Percentiles rank a stretch among this genome's conserved stretches.
Evolutionary conservation across 2,888 invertebrate genomes (phyloP).

Genomic region (Polydrusus cervinus): DNA sequence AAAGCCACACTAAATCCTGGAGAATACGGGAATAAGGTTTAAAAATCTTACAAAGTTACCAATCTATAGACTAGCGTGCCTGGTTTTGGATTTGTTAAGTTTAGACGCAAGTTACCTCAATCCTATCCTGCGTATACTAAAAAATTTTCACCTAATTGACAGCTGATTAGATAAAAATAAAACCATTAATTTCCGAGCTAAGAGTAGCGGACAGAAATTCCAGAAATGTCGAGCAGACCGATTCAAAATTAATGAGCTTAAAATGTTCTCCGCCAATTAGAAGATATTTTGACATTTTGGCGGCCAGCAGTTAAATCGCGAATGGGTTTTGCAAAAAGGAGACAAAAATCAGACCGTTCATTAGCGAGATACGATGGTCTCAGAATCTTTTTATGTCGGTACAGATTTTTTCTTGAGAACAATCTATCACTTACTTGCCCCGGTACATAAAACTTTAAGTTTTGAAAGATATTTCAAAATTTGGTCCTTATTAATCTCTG

Average conservation of each 20-base stretch:
- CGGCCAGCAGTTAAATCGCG: conserved; percentile 20
- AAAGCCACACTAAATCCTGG: too few species aligned
- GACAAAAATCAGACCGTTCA: conserved; percentile 3
- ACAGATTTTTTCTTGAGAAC: neutral
- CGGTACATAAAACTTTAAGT: too few species aligned
- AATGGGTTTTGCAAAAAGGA: conserved; percentile 15
- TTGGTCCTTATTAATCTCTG: too few species aligned
- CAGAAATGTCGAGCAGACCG: conserved; percentile 36
- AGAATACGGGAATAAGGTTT: too few species aligned
- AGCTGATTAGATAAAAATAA: conserved; percentile 68
- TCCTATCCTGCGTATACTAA: neutral
- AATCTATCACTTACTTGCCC: too few species aligned
- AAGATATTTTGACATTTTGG: conserved; percentile 33
- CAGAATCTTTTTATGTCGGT: neutral
- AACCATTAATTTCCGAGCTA: conserved; percentile 63
- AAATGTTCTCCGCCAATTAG: conserved; percentile 45
- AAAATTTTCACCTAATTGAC: conserved; percentile 68
- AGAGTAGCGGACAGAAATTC: conserved; percentile 30
- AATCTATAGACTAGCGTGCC: too few species aligned
- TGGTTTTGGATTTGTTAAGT: too few species aligned
- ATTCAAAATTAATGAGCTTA: conserved; percentile 43
- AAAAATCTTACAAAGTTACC: too few species aligned
- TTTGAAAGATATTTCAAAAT: too few species aligned
- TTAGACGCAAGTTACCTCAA: neutral
- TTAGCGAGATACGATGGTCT: neutral